Base-by-base conservation (phyloP, 2,888 invertebrate genomes). In the Clistopyga incitator region DNA sequence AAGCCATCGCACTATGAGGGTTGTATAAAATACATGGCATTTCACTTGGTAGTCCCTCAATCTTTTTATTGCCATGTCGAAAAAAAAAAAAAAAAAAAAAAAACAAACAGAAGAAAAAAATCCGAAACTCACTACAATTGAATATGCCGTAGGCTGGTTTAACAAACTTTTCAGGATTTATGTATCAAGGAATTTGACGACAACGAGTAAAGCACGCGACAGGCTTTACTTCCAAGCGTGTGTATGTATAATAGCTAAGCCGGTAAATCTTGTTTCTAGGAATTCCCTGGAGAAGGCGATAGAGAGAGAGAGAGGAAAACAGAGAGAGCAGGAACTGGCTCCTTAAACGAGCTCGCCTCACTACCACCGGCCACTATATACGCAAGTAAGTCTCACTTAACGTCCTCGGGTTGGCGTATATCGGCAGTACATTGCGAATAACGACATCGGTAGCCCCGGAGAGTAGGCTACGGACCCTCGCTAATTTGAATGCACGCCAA, bases 401-500 rank as follows among this genome's bases (percentile, higher is more conserved):
- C 79, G 84, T 83, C 81, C 83, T 81, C 78, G 80, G 77, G 45
- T 54, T 75, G 72, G 81, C 78, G 79, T 81, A 79, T 74, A 83
- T 85, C 67, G 82, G 79, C 79, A 74, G 81, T 86, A 84, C 81
- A 85, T 85, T 82, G 84, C 85, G 82, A 86, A 75, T 85, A 85
- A 85, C 86, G 85, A 82, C 86, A 86, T 84, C 56, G 85, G 82
- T 77, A 81, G 68, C 84, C 76, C 76, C 38, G 54, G 56, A 42
- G 78, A 78, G 78, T 83, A 78, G 82, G 78, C 80, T 80, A 75
- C 79, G 80, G 72, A 81, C 78, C 80, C 74, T 74, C 64, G 75
- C 86, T 85, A 85, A 86, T 86, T 86, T 86, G 82, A 86, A 84
- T 85, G 83, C 81, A 84, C 76, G 81, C 80, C 83, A 80, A 84